phyloP scores from a whole-genome alignment of 30 jellyfish, hydroid and myxozoan species.

The Cassiopea xamachana region DNA sequence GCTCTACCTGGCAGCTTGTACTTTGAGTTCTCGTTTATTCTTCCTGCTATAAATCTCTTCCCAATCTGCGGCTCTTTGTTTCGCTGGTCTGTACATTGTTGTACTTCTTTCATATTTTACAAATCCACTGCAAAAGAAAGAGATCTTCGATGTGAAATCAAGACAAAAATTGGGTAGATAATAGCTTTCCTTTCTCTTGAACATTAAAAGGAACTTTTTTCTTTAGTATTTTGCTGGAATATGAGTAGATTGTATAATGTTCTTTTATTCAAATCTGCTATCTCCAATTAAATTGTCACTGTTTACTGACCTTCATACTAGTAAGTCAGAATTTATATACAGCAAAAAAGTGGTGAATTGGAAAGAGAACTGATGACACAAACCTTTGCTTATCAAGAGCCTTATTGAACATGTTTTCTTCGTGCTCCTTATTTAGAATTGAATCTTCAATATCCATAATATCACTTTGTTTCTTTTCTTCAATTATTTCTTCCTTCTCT shows the following conservation, averaged over 20 bases:
- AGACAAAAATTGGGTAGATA: no score
- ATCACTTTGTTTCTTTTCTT: not conserved
- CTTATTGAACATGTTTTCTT: conserved; percentile 67
- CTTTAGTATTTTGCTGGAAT: no score
- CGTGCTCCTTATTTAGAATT: conserved; percentile 58
- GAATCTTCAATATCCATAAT: conserved; percentile 80
- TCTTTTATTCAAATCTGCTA: no score
- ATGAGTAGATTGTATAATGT: no score
- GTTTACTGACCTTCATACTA: not conserved
- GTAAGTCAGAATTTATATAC: not conserved
- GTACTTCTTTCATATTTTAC: conserved; percentile 72
- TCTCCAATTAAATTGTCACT: no score
- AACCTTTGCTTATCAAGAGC: conserved; percentile 78
- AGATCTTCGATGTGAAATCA: not conserved
- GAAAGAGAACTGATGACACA: not conserved
- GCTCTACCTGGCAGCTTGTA: conserved; percentile 84
- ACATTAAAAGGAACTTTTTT: no score
- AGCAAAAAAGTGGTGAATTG: not conserved
- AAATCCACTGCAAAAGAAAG: conserved; percentile 67
- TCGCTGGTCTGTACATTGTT: conserved; percentile 76
- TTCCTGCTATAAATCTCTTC: conserved; percentile 78
- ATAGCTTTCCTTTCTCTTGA: no score
- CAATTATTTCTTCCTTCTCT: not conserved
- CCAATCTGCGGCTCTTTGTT: conserved; percentile 78
- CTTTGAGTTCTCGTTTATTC: conserved; percentile 62